Percentiles rank a stretch among this genome's conserved stretches.
phyloP scores from a whole-genome alignment of 2,797 vertebrate species.

The Lindbergichthys nudifrons region DNA sequence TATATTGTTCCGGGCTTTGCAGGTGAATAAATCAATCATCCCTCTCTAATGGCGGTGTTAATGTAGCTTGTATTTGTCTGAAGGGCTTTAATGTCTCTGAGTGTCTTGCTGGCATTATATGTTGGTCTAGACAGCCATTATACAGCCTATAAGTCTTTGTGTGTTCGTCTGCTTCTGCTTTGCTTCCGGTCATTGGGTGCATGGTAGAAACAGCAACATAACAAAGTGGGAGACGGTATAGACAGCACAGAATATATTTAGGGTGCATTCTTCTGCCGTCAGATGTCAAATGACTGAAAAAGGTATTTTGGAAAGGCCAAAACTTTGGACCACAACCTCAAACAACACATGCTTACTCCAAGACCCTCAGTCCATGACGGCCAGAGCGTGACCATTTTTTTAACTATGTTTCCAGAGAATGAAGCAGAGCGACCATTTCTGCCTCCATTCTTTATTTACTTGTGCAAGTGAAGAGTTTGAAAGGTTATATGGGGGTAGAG shows the following conservation, averaged over 20 bases:
- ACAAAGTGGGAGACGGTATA: neutral
- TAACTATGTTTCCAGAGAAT: slow-evolving; percentile 28
- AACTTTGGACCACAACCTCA: slow-evolving; percentile 1
- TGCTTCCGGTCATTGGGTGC: neutral
- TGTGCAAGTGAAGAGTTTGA: slow-evolving; percentile 6
- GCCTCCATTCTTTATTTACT: slow-evolving; percentile 15
- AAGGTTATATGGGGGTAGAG: neutral
- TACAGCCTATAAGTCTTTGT: slow-evolving; percentile 5
- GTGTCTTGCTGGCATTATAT: slow-evolving; percentile 38
- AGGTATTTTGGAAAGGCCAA: slow-evolving; percentile 17
- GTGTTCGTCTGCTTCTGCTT: slow-evolving; percentile 6
- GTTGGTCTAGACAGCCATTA: slow-evolving; percentile 15
- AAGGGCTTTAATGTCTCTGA: slow-evolving; percentile 36
- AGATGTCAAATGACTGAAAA: slow-evolving; percentile 9
- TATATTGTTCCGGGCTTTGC: slow-evolving; percentile 34
- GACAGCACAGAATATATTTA: neutral
- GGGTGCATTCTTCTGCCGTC: neutral
- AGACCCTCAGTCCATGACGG: neutral
- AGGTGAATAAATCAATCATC: slow-evolving; percentile 44
- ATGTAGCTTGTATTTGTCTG: slow-evolving; percentile 47
- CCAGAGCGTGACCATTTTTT: slow-evolving; percentile 31
- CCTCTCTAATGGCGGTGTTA: slow-evolving; percentile 45
- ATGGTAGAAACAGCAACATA: neutral
- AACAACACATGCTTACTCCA: slow-evolving; percentile 2
- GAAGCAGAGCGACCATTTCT: slow-evolving; percentile 10